These are phyloP conservation scores for Saturnia japonica DNA, from an alignment of 2,888 invertebrate genomes.

Conservation along the genomic window DNA sequence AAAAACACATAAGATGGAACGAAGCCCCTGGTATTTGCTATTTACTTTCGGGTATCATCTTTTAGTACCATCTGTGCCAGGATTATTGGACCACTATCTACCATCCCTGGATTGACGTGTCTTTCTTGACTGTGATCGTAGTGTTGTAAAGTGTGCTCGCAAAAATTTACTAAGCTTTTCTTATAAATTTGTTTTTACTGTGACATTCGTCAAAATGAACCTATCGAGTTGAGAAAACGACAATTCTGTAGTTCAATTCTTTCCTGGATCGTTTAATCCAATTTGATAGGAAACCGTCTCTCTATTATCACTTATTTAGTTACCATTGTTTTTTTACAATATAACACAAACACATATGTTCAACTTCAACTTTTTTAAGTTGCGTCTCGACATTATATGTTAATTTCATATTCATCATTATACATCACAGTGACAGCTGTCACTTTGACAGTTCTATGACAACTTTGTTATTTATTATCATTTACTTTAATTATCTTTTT, in stretches of 20 bases:
- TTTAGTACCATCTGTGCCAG: no score
- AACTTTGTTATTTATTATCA: not conserved
- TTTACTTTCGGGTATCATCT: no score
- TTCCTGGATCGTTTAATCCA: constrained; percentile 24
- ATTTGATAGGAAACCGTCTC: constrained; percentile 40
- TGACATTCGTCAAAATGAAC: constrained; percentile 11
- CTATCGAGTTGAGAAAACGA: constrained; percentile 4
- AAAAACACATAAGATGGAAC: no score
- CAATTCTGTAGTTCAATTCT: not conserved
- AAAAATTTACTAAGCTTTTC: constrained; percentile 2
- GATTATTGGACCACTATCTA: no score
- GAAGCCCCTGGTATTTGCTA: no score
- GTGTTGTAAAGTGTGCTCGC: not conserved
- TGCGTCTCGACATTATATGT: no score
- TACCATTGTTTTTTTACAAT: constrained; percentile 43
- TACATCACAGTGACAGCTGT: not conserved
- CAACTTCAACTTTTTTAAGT: no score
- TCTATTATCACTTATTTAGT: constrained; percentile 60
- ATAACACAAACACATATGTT: constrained; percentile 3
- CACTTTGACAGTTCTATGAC: constrained; percentile 1
- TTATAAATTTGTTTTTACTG: constrained; percentile 6
- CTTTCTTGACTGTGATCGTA: not conserved
- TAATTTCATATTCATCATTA: not conserved
- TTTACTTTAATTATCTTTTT: constrained; percentile 4
- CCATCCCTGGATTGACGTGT: constrained; percentile 11